Base-by-base conservation (phyloP, 2,888 invertebrate species). In the Lumbricus terrestris region DNA sequence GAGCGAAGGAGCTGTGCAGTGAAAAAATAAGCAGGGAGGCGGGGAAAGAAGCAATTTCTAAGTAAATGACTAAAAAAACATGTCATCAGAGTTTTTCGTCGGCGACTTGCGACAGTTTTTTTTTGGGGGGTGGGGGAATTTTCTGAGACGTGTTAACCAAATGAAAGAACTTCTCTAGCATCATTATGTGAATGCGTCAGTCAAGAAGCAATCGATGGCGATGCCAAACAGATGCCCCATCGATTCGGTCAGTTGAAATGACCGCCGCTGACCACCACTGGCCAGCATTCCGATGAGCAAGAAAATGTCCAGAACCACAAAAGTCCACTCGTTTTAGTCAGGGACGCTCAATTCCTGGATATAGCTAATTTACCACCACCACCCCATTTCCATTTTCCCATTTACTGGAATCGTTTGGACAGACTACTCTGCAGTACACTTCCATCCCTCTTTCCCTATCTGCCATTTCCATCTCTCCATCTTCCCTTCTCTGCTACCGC, bases 371-470 rank as follows among this genome's bases (percentile, higher is more conserved):
- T 69, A n/a, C 4, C 8, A n/a, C 6, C 29, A 5, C 54, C n/a
- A n/a, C n/a, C n/a, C n/a, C n/a, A n/a, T n/a, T n/a, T n/a, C 2
- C 4, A 2, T 1, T 6, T 4, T 8, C 23, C 13, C 29, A 29
- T 69, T 69, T 8, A 69, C 13, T 69, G n/a, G 8, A 29, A n/a
- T n/a, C 69, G 29, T 69, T 69, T 69, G 6, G n/a, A 69, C 29
- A 8, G n/a, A 69, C 29, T n/a, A 69, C 69, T n/a, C 29, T 69
- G 29, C n/a, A n/a, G n/a, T n/a, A n/a, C n/a, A n/a, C 15, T 40
- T 1, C 69, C 23, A 1, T 23, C 47, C 6, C 16, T 69, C n/a
- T 29, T 54, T 13, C 23, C 38, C 47, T 47, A 13, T 47, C 23
- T 47, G n/a, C n/a, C n/a, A n/a, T n/a, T n/a, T 6, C 47, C 40